These are phyloP conservation scores for Mesorhabditis spiculigera DNA, from an alignment of 2,888 invertebrate genomes.

Conservation along the genomic window DNA sequence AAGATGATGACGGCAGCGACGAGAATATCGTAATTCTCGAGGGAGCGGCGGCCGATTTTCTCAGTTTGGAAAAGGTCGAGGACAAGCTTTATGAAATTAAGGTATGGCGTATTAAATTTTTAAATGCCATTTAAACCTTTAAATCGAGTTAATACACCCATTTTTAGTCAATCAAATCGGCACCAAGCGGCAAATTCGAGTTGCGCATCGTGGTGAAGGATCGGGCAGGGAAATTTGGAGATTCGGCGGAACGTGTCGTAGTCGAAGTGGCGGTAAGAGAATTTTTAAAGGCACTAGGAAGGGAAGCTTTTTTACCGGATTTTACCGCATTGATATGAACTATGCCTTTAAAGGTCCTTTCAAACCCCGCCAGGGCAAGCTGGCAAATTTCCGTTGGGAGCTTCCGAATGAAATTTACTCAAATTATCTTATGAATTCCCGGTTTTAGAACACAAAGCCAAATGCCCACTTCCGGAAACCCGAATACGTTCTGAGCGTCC, in stretches of 20 bases:
- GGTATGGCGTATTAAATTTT: not conserved
- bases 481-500: not conserved
- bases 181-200: not conserved
- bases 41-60: constrained; percentile 2
- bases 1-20: not conserved
- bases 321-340: too few species aligned
- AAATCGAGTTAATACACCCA: not conserved
- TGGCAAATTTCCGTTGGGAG: too few species aligned
- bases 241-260: not conserved
- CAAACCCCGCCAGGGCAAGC: too few species aligned
- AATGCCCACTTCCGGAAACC: not conserved
- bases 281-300: not conserved
- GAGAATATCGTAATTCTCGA: not conserved
- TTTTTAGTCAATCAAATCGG: not conserved
- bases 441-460: not conserved
- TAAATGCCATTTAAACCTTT: not conserved
- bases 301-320: too few species aligned
- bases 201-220: not conserved
- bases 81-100: not conserved
- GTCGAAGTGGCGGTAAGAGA: not conserved
- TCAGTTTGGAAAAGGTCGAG: not conserved
- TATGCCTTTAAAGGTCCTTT: too few species aligned
- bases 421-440: too few species aligned
- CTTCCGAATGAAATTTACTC: too few species aligned
- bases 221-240: not conserved